These are phyloP conservation scores for Odontocolon sp. DNA, from an alignment of 2,888 invertebrate species.

Conservation along the genomic window DNA sequence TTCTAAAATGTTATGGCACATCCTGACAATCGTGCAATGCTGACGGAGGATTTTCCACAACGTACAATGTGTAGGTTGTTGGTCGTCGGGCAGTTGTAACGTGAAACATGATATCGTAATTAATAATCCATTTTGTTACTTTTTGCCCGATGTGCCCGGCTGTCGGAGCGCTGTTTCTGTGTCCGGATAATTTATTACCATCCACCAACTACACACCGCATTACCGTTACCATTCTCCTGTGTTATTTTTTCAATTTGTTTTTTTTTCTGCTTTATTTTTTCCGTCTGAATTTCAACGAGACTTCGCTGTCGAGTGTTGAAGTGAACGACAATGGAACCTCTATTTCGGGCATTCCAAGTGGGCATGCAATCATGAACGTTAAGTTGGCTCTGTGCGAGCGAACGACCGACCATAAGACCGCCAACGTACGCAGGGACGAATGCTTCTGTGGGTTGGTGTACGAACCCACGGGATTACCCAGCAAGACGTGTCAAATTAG, in stretches of 20 bases:
- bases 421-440: not conserved
- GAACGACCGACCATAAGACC: conserved; percentile 17
- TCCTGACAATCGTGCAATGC: not conserved
- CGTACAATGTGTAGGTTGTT: not conserved
- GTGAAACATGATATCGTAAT: conserved; percentile 69
- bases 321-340: conserved; percentile 28
- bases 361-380: no score
- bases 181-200: conserved; percentile 74
- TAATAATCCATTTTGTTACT: conserved; percentile 76
- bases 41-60: conserved; percentile 18
- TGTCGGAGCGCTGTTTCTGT: conserved; percentile 57
- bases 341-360: not conserved
- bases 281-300: conserved; percentile 13
- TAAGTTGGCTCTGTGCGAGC: conserved; percentile 3
- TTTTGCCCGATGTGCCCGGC: conserved; percentile 63
- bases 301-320: conserved; percentile 2
- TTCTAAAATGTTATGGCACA: not conserved
- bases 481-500: conserved; percentile 70
- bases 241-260: conserved; percentile 40
- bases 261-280: conserved; percentile 16
- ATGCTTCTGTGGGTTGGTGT: not conserved
- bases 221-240: conserved; percentile 62
- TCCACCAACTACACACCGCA: conserved; percentile 68
- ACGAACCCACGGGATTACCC: conserved; percentile 49
- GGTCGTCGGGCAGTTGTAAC: conserved; percentile 24